Percentiles rank a stretch among this genome's conserved stretches.
Evolutionary conservation across 2,113 vertebrate genomes (phyloP).

Genomic region (Rhinolophus sinicus): DNA sequence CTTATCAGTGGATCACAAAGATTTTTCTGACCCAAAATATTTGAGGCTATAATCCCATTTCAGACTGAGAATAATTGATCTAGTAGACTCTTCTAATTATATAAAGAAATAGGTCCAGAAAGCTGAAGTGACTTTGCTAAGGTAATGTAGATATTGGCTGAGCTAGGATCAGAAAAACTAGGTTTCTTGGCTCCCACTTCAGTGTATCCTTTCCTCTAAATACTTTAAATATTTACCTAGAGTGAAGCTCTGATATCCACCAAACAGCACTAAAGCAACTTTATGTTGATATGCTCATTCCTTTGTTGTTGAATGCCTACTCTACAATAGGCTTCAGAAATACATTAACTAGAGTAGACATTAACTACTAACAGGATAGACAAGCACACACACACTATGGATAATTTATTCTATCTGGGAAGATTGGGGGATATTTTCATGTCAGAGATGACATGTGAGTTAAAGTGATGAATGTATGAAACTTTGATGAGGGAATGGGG

Average conservation of each 20-base stretch:
- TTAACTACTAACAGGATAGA: background rate
- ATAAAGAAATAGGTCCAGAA: constrained; percentile 33
- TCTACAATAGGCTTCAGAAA: background rate
- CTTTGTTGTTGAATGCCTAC: background rate
- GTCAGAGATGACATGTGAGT: background rate
- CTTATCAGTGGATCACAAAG: constrained; percentile 25
- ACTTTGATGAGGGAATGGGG: background rate
- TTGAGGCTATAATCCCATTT: constrained; percentile 22
- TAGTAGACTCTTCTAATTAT: background rate
- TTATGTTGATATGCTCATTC: background rate
- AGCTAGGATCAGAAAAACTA: background rate
- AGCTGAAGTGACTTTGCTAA: constrained; percentile 38
- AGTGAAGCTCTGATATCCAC: background rate
- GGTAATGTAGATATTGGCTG: background rate
- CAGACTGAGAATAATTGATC: background rate
- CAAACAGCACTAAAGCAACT: background rate
- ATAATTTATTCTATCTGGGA: background rate
- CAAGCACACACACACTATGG: background rate
- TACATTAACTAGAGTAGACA: background rate
- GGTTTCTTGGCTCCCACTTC: background rate
- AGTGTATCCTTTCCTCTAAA: constrained; percentile 24
- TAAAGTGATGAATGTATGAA: constrained; percentile 18
- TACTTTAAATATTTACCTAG: constrained; percentile 1
- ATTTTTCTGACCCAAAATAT: constrained; percentile 45
- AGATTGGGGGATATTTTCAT: constrained; percentile 23